A percentile compares a stretch with the other conserved stretches of the same genome.
These are phyloP conservation scores for Dascillus cervinus DNA, from an alignment of 2,888 invertebrate species.

Conservation along the genomic window DNA sequence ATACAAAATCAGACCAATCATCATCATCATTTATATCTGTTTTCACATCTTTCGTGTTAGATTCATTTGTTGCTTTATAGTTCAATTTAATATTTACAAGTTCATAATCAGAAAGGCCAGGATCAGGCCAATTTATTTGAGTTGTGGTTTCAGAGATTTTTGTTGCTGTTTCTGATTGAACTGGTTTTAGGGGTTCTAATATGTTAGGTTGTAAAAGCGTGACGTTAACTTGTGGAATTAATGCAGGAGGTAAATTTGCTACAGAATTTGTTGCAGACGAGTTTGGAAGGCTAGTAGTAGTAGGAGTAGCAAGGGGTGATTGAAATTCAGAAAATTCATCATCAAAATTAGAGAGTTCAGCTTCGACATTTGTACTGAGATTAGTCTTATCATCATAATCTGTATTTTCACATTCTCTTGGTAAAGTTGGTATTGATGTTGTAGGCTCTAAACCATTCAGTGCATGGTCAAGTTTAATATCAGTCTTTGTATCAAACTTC, in stretches of 20 bases:
- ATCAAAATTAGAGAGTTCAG: constrained; percentile 11
- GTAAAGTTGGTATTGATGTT: no score
- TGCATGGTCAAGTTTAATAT: no score
- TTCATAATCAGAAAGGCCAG: constrained; percentile 44
- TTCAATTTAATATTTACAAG: constrained; percentile 33
- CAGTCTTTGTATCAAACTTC: no score
- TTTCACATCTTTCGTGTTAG: not conserved
- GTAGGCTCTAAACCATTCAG: no score
- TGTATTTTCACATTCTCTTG: no score
- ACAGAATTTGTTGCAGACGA: constrained; percentile 13
- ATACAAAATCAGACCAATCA: constrained; percentile 57
- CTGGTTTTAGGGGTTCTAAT: constrained; percentile 28
- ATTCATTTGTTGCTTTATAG: constrained; percentile 15
- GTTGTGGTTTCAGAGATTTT: constrained; percentile 27
- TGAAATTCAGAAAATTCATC: constrained; percentile 42
- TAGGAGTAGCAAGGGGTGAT: constrained; percentile 8
- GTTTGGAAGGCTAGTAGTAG: not conserved
- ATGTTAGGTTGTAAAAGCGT: constrained; percentile 12
- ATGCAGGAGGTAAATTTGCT: constrained; percentile 5
- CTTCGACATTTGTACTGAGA: no score
- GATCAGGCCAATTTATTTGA: constrained; percentile 57
- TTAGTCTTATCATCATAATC: no score
- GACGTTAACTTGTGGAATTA: constrained; percentile 6
- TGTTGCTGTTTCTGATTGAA: constrained; percentile 11
- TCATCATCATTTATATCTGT: constrained; percentile 42